Conservation (phyloP, 1,140 invertebrate species). For the Macrobrachium rosenbergii region DNA sequence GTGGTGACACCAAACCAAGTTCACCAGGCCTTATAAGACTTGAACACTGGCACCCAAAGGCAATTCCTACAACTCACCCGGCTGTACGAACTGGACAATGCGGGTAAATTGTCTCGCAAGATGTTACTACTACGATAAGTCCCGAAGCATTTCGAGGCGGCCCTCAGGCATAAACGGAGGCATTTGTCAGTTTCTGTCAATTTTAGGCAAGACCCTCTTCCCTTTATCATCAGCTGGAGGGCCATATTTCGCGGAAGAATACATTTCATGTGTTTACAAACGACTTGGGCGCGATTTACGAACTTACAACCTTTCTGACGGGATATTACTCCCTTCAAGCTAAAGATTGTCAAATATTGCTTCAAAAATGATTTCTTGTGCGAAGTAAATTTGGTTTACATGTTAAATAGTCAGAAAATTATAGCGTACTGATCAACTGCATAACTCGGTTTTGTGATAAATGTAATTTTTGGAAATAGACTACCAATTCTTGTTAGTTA, state of each 20-base stretch:
- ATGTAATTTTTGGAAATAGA: no score
- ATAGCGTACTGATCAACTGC: no score
- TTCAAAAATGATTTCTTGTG: no score
- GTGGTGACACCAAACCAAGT: no score
- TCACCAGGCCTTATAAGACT: no score
- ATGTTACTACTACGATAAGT: neutral
- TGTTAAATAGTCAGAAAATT: no score
- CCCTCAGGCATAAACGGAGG: neutral
- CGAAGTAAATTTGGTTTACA: no score
- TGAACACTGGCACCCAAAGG: no score
- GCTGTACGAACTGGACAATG: neutral
- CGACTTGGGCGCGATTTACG: slow-evolving; percentile 15
- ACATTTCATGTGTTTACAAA: slow-evolving; percentile 14
- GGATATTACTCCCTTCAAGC: no score
- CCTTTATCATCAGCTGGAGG: slow-evolving; percentile 16
- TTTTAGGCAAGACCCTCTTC: neutral
- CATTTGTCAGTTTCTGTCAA: neutral
- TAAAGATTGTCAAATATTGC: no score
- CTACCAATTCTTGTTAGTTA: no score
- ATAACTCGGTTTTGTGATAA: no score
- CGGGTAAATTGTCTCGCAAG: neutral
- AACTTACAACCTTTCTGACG: neutral
- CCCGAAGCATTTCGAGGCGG: neutral
- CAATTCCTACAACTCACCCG: neutral
- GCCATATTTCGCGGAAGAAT: slow-evolving; percentile 57